Evolutionary conservation across 2,797 vertebrate species (phyloP), one percentile per base, ranked within the genome.

Genomic region (Bovichtus variegatus): DNA sequence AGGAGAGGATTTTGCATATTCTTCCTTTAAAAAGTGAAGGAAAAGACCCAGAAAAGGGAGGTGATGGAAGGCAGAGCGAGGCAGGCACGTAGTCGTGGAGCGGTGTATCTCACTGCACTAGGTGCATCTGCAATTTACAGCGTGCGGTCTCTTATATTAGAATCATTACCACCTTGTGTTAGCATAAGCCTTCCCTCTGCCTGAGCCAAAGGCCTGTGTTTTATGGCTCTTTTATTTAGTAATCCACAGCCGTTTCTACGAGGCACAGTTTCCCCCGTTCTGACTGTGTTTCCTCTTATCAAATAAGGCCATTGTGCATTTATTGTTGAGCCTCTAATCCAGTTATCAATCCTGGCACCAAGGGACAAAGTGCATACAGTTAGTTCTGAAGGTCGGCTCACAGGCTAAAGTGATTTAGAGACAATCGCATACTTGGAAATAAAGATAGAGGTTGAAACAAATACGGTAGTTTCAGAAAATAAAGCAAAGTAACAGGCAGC

Each of bases 141-240:
- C 43, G 46, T 77, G 84, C 64, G 80, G 83, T 90, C 82, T 80
- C 76, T 64, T 86, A 90, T 86, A 88, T 92, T 89, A 86, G 87
- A 92, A 91, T 86, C 81, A 92, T 93, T 91, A 89, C 75, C 19
- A 44, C 80, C 34, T 78, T 71, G 85, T 89, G 84, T 90, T 86
- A 85, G 85, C 76, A 61, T 87, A 87, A 89, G 81, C 82, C 75
- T 74, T 83, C 78, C 83, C n/a, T 81, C 62, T 1, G 40, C 65
- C 47, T 2, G 62, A 82, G 86, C 85, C 90, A 89, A 83, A 87
- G 76, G 77, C 38, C 78, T 34, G 65, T 82, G 82, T 90, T 94
- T 93, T 88, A 92, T 74, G 78, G 55, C 87, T 83, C 75, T 91
- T 88, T 87, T 85, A 90, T 90, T 91, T 83, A 82, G 74, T 88